Evolutionary conservation across 1,140 invertebrate species (phyloP), one percentile per base, ranked within the genome.

Genomic region (Pogonomyrmex barbatus): DNA sequence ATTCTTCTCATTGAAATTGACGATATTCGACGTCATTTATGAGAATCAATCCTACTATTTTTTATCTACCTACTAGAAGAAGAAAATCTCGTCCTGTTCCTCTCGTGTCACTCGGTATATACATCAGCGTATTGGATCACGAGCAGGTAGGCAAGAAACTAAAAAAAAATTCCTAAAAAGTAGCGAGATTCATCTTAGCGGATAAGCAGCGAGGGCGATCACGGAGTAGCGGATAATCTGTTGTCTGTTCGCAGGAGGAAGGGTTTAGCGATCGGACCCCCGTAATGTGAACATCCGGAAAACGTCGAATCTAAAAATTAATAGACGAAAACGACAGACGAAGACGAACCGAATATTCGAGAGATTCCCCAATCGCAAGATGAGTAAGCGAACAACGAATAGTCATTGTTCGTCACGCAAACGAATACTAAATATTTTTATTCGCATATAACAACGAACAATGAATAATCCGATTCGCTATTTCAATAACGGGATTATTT

Each of bases 161-260:
- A 58, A 60, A 47, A 45, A 12, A 52, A 56, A 86, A 89, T 89
- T 89, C 88, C 88, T 89, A 89, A 87, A 88, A 71, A 62, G 65
- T 89, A 89, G 88, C 65, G 58, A 75, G 54, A 89, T 83, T 89
- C 88, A 86, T 89, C 52, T 77, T 89, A 89, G 88, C 56, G 52
- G 42, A 10, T 89, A 87, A 89, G 88, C 79, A 52, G 36, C 39
- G 42, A 62, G 58, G 54, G 24, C 73, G 75, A 75, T 63, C 65
- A 68, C 50, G 76, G 24, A 70, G 36, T 83, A 83, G 79, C 39
- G 24, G 17, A 73, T 60, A 73, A 60, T 71, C 52, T 73, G 65
- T 82, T 71, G 67, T 73, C 42, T 71, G 54, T 82, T 73, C 30
- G 30, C 78, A 71, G 30, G 39, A 36, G 4, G n/a, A 60, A 75